These are phyloP conservation scores for Patella pellucida DNA, from an alignment of 2,888 invertebrate species.

Conservation along the genomic window DNA sequence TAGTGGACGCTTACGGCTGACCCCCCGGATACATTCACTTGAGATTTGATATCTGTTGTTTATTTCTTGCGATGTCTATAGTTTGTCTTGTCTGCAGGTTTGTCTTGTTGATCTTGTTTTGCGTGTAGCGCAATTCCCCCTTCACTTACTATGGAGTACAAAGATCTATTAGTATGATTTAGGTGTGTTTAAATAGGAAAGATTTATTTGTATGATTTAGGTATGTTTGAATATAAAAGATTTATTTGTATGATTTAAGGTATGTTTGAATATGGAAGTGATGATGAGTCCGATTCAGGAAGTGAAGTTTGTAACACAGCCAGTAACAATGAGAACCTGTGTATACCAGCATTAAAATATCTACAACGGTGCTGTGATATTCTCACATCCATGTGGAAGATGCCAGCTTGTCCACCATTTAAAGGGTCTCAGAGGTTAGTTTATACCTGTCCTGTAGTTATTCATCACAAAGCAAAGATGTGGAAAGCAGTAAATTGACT, in stretches of 20 bases:
- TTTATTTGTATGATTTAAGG: slow-evolving; percentile 43
- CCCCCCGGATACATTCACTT: too few species aligned
- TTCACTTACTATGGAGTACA: too few species aligned
- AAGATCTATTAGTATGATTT: too few species aligned
- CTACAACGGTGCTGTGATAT: slow-evolving; percentile 89
- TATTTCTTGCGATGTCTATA: too few species aligned
- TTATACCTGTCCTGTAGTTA: not conserved
- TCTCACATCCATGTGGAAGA: slow-evolving; percentile 90
- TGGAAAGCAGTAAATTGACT: not conserved
- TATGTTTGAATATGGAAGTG: slow-evolving; percentile 61
- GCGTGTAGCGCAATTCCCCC: too few species aligned
- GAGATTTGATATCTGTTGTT: too few species aligned
- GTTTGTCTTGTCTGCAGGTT: too few species aligned
- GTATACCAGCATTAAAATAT: slow-evolving; percentile 83
- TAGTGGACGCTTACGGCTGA: too few species aligned
- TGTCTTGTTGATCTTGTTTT: too few species aligned
- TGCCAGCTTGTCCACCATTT: slow-evolving; percentile 94
- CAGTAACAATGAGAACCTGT: slow-evolving; percentile 58
- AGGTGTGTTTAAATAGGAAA: too few species aligned
- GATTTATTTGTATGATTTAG: too few species aligned
- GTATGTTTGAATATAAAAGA: too few species aligned
- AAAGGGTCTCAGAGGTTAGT: slow-evolving; percentile 82
- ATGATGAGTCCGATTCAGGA: slow-evolving; percentile 58
- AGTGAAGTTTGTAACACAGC: slow-evolving; percentile 48
- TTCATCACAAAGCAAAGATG: not conserved